Percentiles rank a stretch among this genome's conserved stretches.
These are phyloP conservation scores for Dusona sp. DNA, from an alignment of 2,888 invertebrate species.

Conservation along the genomic window DNA sequence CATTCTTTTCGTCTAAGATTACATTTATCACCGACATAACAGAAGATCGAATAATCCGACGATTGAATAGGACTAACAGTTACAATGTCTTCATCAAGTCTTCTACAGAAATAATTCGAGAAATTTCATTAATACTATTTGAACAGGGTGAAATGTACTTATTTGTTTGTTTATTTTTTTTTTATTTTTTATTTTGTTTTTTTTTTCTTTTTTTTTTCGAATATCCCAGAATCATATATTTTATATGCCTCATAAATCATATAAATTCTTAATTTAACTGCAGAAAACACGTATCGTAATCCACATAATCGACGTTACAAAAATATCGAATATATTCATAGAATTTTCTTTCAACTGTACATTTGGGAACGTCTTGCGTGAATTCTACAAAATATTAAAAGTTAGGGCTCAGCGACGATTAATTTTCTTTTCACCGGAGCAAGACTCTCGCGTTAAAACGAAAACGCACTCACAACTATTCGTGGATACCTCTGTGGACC, in stretches of 20 bases:
- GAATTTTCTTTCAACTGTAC: conserved; percentile 63
- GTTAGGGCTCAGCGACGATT: conserved; percentile 31
- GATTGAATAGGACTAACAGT: conserved; percentile 64
- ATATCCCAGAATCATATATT: conserved; percentile 47
- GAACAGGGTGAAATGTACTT: conserved; percentile 50
- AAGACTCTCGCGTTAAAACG: not conserved
- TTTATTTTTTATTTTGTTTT: not conserved
- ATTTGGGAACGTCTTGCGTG: conserved; percentile 53
- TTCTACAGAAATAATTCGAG: conserved; percentile 66
- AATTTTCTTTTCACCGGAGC: not conserved
- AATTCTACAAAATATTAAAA: conserved; percentile 61
- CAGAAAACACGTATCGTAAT: conserved; percentile 58
- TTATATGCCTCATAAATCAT: conserved; percentile 51
- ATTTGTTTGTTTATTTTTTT: not conserved
- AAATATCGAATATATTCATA: conserved; percentile 68
- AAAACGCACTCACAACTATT: not conserved
- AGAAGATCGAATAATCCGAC: conserved; percentile 66
- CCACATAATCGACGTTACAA: conserved; percentile 63
- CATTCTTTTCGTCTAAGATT: conserved; percentile 57
- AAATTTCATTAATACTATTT: conserved; percentile 56
- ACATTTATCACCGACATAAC: conserved; percentile 66
- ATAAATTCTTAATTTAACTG: conserved; percentile 51
- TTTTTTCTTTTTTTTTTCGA: not conserved
- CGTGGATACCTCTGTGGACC: not conserved
- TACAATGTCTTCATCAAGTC: conserved; percentile 55